phyloP scores from a whole-genome alignment of 2,797 vertebrate genomes.

The Sciaenops ocellatus region DNA sequence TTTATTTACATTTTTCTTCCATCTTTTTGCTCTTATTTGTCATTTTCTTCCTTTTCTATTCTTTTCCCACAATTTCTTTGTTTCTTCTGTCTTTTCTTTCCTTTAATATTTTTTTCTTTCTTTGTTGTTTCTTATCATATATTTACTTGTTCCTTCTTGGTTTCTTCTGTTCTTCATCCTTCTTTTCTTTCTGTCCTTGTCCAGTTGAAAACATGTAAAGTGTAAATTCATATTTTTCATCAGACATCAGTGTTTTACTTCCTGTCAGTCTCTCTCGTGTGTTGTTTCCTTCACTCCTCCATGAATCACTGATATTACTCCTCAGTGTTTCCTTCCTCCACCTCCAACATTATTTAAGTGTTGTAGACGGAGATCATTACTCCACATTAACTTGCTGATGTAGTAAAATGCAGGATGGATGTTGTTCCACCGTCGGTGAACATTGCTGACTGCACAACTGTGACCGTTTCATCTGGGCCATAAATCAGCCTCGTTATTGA shows the following conservation, averaged over 20 bases:
- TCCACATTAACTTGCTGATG: conserved; percentile 56
- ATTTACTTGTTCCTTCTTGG: too few relatives aligned
- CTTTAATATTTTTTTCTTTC: not conserved
- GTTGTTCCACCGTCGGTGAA: conserved; percentile 9
- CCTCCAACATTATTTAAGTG: not conserved
- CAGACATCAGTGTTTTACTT: not conserved
- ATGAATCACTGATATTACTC: not conserved
- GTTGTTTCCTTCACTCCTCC: not conserved
- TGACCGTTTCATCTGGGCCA: conserved; percentile 50
- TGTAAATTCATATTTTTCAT: not conserved
- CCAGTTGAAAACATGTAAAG: too few relatives aligned
- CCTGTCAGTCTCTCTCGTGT: too few relatives aligned
- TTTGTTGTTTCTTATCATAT: too few relatives aligned
- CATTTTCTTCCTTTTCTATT: too few relatives aligned
- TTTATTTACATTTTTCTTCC: not conserved
- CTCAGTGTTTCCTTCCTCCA: not conserved
- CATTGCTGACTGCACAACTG: conserved; percentile 44
- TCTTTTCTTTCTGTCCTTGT: not conserved
- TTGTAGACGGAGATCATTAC: conserved; percentile 26
- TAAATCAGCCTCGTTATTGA: conserved; percentile 65
- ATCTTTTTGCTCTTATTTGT: too few relatives aligned
- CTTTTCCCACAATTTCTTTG: not conserved
- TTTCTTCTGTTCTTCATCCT: too few relatives aligned
- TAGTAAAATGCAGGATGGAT: conserved; percentile 45
- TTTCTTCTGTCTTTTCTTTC: not conserved